Percentiles rank a stretch among this genome's conserved stretches.
These are phyloP conservation scores for Dromaius novaehollandiae DNA, from an alignment of 2,113 vertebrate genomes.

Conservation along the genomic window DNA sequence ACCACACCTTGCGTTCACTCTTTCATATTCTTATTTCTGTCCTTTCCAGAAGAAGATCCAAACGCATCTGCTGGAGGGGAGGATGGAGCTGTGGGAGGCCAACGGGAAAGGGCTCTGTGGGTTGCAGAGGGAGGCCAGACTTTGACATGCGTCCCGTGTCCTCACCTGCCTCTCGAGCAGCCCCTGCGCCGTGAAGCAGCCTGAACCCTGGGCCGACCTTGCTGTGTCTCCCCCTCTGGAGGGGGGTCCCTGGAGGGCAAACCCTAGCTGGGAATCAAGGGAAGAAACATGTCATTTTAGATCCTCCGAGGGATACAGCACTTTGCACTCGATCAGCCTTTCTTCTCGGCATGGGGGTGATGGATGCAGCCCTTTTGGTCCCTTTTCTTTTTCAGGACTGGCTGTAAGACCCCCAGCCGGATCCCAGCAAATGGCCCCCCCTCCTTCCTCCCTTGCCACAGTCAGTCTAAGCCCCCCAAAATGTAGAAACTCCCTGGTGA, in stretches of 20 bases:
- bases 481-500: background rate
- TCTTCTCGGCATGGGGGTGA: background rate
- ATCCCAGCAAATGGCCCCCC: background rate
- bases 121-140: background rate
- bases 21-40: background rate
- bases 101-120: background rate
- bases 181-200: background rate
- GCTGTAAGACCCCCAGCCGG: background rate
- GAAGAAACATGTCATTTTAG: background rate
- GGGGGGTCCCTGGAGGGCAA: background rate
- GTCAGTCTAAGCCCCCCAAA: background rate
- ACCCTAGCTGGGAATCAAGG: background rate
- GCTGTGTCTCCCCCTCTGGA: background rate
- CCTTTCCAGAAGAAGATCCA: background rate
- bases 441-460: background rate
- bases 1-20: fast-evolving
- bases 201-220: background rate
- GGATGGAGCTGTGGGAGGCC: background rate
- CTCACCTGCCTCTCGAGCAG: background rate
- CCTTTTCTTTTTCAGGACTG: background rate
- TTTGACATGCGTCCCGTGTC: background rate
- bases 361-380: background rate
- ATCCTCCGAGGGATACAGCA: background rate
- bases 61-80: background rate
- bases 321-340: background rate